Evolutionary conservation across 2,797 vertebrate genomes (phyloP).

Genomic region (Myotis pilosus): DNA sequence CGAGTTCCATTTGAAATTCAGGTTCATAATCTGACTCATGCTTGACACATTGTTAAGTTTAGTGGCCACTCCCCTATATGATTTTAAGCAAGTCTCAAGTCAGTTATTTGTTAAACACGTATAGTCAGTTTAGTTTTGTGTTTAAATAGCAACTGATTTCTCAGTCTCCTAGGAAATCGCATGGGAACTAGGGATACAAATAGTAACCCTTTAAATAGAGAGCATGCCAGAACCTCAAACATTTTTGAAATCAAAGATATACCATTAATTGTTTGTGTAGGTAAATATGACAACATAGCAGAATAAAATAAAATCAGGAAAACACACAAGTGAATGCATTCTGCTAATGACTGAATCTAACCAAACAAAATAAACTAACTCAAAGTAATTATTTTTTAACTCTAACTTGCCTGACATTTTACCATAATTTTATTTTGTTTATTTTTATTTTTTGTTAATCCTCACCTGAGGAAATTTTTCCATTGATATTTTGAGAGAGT

Average conservation of each 20-base stretch:
- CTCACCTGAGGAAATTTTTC: no score
- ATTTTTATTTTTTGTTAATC: no score
- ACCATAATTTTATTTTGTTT: background rate
- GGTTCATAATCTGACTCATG: background rate
- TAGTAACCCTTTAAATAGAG: constrained; percentile 27
- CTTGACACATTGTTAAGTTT: background rate
- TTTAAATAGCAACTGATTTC: constrained; percentile 54
- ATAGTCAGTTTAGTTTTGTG: constrained; percentile 21
- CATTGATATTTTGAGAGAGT: no score
- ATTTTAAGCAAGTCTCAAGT: background rate
- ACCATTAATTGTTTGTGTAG: background rate
- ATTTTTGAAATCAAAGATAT: background rate
- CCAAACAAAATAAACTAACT: background rate
- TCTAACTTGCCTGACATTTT: constrained; percentile 12
- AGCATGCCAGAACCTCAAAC: background rate
- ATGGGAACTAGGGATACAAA: background rate
- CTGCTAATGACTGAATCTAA: background rate
- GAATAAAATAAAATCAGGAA: constrained; percentile 37
- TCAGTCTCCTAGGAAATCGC: constrained; percentile 54
- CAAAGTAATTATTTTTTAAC: background rate
- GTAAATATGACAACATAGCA: background rate
- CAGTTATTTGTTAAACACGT: constrained; percentile 11
- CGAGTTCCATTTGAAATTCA: background rate
- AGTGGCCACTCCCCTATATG: background rate
- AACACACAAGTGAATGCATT: background rate